These are phyloP conservation scores for Saccopteryx bilineata DNA, from an alignment of 2,113 vertebrate genomes.

Conservation along the genomic window DNA sequence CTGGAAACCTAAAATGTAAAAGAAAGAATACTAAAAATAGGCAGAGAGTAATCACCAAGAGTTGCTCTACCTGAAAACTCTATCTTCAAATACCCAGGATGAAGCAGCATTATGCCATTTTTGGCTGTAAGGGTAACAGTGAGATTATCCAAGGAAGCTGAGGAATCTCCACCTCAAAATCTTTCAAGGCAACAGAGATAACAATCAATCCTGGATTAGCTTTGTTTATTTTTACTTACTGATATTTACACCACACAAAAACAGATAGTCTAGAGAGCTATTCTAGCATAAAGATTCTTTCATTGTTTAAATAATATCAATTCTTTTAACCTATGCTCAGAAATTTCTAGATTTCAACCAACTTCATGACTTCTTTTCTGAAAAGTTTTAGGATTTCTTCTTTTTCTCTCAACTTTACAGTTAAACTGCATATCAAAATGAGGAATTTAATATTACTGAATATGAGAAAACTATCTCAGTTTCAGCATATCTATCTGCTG, in stretches of 20 bases:
- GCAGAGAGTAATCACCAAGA: slow-evolving; percentile 15
- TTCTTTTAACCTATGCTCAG: slow-evolving; percentile 24
- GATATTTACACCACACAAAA: background rate
- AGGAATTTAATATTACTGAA: background rate
- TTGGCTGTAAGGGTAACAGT: background rate
- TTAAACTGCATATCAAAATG: background rate
- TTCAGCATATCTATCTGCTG: background rate
- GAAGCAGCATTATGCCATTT: background rate
- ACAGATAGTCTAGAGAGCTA: background rate
- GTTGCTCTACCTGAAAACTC: slow-evolving; percentile 41
- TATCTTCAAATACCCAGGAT: slow-evolving; percentile 26
- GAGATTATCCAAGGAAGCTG: slow-evolving; percentile 44
- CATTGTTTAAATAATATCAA: background rate
- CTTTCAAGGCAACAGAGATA: slow-evolving; percentile 51
- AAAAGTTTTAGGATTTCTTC: background rate
- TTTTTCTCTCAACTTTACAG: background rate
- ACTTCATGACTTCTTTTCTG: background rate
- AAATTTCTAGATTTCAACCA: slow-evolving; percentile 43
- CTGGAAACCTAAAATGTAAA: slow-evolving; percentile 21
- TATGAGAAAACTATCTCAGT: background rate
- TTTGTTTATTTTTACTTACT: slow-evolving; percentile 47
- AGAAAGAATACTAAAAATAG: slow-evolving; percentile 43
- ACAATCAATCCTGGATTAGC: background rate
- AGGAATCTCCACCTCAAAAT: slow-evolving; percentile 30
- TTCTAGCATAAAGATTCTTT: slow-evolving; percentile 37